Percentiles rank a stretch among this genome's conserved stretches.
Evolutionary conservation across 2,888 invertebrate species (phyloP).

Genomic region (Dynastes tityus): DNA sequence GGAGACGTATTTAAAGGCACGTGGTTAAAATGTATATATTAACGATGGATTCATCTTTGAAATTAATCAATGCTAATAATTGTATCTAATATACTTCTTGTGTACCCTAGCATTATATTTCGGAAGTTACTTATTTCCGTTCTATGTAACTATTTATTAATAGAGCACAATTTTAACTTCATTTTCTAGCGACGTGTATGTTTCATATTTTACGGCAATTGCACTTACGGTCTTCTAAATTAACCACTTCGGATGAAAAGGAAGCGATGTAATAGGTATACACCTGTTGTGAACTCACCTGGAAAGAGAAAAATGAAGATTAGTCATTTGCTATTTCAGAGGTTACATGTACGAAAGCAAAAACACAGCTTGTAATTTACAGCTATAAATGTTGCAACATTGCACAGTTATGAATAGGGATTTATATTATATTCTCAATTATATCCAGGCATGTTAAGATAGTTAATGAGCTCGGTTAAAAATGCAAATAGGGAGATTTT

Average conservation of each 20-base stretch:
- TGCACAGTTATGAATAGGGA: neutral
- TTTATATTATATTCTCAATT: neutral
- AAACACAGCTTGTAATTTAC: neutral
- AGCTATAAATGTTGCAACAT: neutral
- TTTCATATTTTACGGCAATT: neutral
- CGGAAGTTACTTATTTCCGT: too few species aligned
- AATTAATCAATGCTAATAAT: too few species aligned
- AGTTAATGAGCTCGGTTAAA: neutral
- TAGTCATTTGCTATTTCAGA: conserved; percentile 2
- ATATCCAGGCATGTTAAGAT: neutral
- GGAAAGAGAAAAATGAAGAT: conserved; percentile 26
- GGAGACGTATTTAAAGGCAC: too few species aligned
- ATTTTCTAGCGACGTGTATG: too few species aligned
- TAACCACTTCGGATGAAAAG: neutral
- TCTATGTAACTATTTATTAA: too few species aligned
- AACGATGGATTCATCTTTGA: too few species aligned
- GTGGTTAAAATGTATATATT: too few species aligned
- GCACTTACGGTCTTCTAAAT: conserved; percentile 22
- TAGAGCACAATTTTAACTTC: too few species aligned
- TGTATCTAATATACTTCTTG: too few species aligned
- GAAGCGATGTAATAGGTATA: conserved; percentile 6
- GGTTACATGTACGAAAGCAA: neutral
- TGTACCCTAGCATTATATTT: too few species aligned
- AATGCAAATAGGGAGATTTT: neutral
- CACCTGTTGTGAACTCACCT: conserved; percentile 25